Percentiles rank a stretch among this genome's conserved stretches.
Conservation (phyloP, 2,888 invertebrate genomes). For the Psylliodes chrysocephalus region DNA sequence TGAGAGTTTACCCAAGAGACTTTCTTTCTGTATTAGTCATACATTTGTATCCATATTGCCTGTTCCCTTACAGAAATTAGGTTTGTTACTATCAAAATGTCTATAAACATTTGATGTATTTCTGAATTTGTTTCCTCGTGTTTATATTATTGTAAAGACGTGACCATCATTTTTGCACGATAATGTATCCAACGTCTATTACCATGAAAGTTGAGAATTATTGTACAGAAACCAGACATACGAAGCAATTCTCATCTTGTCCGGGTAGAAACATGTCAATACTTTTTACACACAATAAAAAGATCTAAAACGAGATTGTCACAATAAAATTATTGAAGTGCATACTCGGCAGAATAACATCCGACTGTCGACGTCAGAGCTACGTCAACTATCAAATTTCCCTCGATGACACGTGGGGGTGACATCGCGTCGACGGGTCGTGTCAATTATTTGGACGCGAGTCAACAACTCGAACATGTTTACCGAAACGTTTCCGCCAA, state of each 20-base stretch:
- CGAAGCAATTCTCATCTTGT: not conserved
- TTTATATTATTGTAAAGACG: too few species aligned
- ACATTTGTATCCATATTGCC: too few species aligned
- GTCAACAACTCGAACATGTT: constrained; percentile 49
- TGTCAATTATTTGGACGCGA: constrained; percentile 50
- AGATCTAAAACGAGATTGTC: constrained; percentile 11
- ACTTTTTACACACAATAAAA: constrained; percentile 7
- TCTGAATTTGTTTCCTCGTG: too few species aligned
- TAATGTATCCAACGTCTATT: too few species aligned
- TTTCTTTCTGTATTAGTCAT: too few species aligned
- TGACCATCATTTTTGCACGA: too few species aligned
- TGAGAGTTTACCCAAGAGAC: too few species aligned
- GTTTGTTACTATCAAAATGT: too few species aligned
- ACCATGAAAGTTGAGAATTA: too few species aligned
- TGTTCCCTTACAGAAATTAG: too few species aligned
- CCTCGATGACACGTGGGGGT: constrained; percentile 17
- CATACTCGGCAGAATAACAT: constrained; percentile 18
- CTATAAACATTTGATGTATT: too few species aligned
- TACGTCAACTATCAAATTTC: constrained; percentile 18
- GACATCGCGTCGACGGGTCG: constrained; percentile 27
- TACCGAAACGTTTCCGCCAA: constrained; percentile 44
- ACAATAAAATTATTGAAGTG: constrained; percentile 19
- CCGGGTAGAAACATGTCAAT: not conserved
- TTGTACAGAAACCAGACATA: too few species aligned
- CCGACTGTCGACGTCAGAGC: constrained; percentile 5